Base-by-base conservation (phyloP, 92 coral and sea anemone species). In the Parazoanthus darwini region DNA sequence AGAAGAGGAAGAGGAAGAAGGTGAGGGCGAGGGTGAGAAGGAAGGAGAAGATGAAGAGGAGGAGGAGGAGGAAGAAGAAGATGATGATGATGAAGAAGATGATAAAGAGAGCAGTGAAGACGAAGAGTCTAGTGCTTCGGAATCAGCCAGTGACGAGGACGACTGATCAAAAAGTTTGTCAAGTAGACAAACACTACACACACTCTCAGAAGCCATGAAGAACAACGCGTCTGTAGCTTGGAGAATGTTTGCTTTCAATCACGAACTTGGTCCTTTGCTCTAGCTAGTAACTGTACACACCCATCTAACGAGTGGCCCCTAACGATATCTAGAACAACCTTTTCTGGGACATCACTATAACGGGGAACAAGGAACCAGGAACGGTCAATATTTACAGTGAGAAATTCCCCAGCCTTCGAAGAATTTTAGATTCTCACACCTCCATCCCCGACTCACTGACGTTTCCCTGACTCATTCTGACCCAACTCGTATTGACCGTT, bases 131-230 rank as follows among this genome's bases (percentile, higher is more conserved):
- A 93, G 94, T 81, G 86, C 82, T 0, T 89, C 70, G 72, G 96
- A 93, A 35, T 93, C 96, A 18, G 90, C 58, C 58, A 94, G 98
- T 67, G 95, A 94, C 18, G 97, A 93, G 0, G 97, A 94, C 6
- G 95, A 94, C 13, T 94, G 84, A 23, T 63, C 70, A 18, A 20
- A 20, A 22, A 63, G 25, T 63, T 22, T 20, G 26, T 63, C 5
- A 20, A 63, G 70, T 22, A 63, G 22, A 63, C 70, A 63, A 63
- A 63, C 70, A 63, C 70, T 63, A 7, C n/a, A 63, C 7, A 63
- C 70, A 6, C 18, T 9, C 70, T 63, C n/a, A 63, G 26, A 23
- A 18, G 6, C 20, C 59, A 54, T 54, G 16, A 20, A 54, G 59
- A 54, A 11, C 16, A 16, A 23, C 22, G 8, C 26, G 8, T 63